Percentiles rank a stretch among this genome's conserved stretches.
phyloP scores from a whole-genome alignment of 2,113 vertebrate genomes.

The Capricornis sumatraensis region DNA sequence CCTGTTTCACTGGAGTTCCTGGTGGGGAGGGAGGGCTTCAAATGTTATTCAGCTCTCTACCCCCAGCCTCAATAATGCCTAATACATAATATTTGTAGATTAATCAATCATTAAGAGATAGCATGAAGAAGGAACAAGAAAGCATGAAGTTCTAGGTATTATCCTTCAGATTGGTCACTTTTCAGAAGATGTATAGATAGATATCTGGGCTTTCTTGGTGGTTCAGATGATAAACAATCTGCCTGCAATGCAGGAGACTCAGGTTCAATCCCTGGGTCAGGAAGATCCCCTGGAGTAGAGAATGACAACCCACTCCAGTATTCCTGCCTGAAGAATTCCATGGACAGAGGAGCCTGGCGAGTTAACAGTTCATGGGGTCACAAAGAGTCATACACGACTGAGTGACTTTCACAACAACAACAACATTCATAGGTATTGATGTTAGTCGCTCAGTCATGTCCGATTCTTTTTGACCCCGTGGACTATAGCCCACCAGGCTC shows the following conservation, averaged over 20 bases:
- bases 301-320: not conserved
- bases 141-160: not conserved
- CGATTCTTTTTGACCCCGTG: not conserved
- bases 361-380: not conserved
- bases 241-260: not conserved
- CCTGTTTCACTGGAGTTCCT: not conserved
- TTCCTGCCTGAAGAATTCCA: not conserved
- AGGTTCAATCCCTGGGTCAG: not conserved
- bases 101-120: not conserved
- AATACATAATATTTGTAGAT: not conserved
- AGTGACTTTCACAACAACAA: not conserved
- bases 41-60: not conserved
- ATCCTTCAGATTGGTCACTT: not conserved
- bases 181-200: not conserved
- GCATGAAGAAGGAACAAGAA: not conserved
- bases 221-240: not conserved
- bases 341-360: not conserved
- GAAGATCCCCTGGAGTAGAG: not conserved
- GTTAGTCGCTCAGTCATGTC: not conserved
- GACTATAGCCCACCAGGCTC: not conserved
- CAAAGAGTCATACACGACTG: not conserved
- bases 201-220: not conserved
- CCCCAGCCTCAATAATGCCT: not conserved
- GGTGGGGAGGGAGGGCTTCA: not conserved
- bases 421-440: not conserved